These are phyloP conservation scores for Apus apus DNA, from an alignment of 2,113 vertebrate species.

Conservation along the genomic window DNA sequence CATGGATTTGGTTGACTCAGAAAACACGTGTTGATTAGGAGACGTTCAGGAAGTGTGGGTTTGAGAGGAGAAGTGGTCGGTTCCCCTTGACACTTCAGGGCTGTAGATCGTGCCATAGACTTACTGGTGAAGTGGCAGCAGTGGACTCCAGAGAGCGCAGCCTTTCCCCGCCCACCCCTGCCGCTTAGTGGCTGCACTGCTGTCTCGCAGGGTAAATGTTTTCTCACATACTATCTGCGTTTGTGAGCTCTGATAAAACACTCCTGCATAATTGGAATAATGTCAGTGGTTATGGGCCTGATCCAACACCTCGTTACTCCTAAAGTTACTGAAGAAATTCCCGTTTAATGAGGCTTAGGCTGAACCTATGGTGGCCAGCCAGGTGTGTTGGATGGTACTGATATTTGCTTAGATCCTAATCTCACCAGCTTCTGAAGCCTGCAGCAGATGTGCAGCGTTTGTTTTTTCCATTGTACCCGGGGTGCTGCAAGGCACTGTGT, in stretches of 20 bases:
- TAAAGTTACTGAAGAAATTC: not conserved
- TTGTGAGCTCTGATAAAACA: not conserved
- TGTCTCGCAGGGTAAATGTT: not conserved
- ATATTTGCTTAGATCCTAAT: not conserved
- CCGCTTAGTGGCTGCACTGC: not conserved
- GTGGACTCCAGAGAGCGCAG: not conserved
- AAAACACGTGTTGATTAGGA: rapidly evolving
- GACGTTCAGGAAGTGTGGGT: not conserved
- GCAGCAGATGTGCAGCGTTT: not conserved
- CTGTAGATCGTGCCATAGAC: not conserved
- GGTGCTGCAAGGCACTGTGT: not conserved
- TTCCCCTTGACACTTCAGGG: not conserved
- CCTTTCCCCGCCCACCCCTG: not conserved
- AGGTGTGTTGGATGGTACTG: not conserved
- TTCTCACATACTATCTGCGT: not conserved
- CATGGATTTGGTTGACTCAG: not conserved
- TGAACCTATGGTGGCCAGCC: not conserved
- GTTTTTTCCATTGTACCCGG: not conserved
- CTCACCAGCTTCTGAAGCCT: not conserved
- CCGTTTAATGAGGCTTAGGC: not conserved
- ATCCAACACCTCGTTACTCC: not conserved
- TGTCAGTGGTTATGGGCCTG: not conserved
- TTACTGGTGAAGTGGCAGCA: rapidly evolving
- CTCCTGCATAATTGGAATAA: not conserved
- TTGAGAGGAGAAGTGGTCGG: not conserved